phyloP scores from a whole-genome alignment of 2,113 vertebrate genomes.

The Xenopus laevis region DNA sequence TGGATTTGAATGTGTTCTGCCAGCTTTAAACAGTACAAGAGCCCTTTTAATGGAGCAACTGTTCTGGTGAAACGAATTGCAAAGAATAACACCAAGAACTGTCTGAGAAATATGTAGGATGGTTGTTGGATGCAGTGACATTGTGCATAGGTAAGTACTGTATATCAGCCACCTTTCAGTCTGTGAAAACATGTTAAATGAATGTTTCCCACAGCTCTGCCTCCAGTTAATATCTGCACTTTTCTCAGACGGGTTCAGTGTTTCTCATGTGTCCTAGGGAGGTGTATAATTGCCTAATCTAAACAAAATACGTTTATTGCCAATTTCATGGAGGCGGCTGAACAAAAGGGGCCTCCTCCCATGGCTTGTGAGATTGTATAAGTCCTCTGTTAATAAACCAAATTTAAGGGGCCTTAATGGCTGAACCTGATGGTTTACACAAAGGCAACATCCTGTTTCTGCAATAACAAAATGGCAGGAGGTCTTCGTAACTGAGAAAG shows the following conservation, averaged over 20 bases:
- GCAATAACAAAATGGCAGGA: constrained; percentile 23
- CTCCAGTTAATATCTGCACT: constrained; percentile 1
- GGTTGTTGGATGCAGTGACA: too few relatives aligned
- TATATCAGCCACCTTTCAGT: constrained; percentile 1
- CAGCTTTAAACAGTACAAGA: too few relatives aligned
- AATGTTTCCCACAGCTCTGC: background rate
- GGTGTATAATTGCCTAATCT: too few relatives aligned
- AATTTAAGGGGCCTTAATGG: constrained; percentile 34
- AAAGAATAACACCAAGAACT: too few relatives aligned
- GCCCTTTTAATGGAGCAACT: too few relatives aligned
- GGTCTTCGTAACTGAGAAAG: constrained; percentile 17
- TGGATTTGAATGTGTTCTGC: too few relatives aligned
- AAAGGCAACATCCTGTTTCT: constrained; percentile 40
- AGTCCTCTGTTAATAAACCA: constrained; percentile 26
- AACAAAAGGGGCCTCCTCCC: constrained; percentile 2
- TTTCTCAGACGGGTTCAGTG: background rate
- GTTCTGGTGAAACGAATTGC: too few relatives aligned
- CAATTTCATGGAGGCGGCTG: background rate
- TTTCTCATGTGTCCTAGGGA: too few relatives aligned
- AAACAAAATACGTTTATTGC: background rate
- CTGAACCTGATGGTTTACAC: constrained; percentile 19
- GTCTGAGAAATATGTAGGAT: too few relatives aligned
- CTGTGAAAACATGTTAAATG: constrained; percentile 16
- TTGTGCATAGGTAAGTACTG: background rate
- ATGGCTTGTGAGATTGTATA: constrained; percentile 4